Percentiles rank a stretch among this genome's conserved stretches.
These are phyloP conservation scores for Erebia ligea DNA, from an alignment of 2,888 invertebrate genomes.

Conservation along the genomic window DNA sequence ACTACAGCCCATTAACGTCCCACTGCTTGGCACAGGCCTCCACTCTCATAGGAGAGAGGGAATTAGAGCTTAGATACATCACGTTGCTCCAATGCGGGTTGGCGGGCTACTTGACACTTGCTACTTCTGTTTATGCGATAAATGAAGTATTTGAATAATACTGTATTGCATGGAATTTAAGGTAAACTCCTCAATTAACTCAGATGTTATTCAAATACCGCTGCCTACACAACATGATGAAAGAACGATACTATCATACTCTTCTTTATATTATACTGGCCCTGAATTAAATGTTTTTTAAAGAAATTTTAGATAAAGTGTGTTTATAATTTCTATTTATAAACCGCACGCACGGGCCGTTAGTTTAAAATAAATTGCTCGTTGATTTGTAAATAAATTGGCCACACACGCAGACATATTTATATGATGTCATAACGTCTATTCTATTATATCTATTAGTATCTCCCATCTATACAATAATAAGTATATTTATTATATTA, in stretches of 20 bases:
- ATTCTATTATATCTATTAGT: too few relatives aligned
- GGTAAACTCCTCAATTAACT: neutral
- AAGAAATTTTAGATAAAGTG: conserved; percentile 1
- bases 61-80: too few relatives aligned
- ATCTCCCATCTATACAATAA: neutral
- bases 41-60: too few relatives aligned
- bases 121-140: too few relatives aligned
- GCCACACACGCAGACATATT: neutral
- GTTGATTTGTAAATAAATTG: conserved; percentile 9
- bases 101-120: too few relatives aligned
- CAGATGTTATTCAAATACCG: neutral
- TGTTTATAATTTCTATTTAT: conserved; percentile 18
- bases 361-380: conserved; percentile 8
- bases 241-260: conserved; percentile 29
- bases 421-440: neutral
- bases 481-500: too few relatives aligned
- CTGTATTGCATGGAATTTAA: neutral
- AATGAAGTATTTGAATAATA: too few relatives aligned
- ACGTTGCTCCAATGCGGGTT: too few relatives aligned
- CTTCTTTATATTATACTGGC: conserved; percentile 21
- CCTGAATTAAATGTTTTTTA: conserved; percentile 26
- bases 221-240: conserved; percentile 18
- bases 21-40: too few relatives aligned
- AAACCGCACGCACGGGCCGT: conserved; percentile 1
- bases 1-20: too few relatives aligned